Conservation (phyloP, 2,797 vertebrate genomes). For the Lateolabrax maculatus region DNA sequence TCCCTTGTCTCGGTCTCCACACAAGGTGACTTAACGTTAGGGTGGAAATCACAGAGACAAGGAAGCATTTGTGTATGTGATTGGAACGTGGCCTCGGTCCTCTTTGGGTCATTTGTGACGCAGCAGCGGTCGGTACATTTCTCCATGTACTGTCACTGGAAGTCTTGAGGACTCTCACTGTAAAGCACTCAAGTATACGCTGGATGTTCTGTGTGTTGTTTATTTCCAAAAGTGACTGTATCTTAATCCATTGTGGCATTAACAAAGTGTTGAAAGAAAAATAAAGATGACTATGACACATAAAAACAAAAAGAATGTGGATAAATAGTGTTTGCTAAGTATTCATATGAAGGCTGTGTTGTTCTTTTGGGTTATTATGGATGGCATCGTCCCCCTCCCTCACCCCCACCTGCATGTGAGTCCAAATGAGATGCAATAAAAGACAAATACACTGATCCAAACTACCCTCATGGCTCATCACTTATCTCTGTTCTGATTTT, state of each 20-base stretch:
- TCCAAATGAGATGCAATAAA: constrained; percentile 99
- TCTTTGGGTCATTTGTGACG: constrained; percentile 83
- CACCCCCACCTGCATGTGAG: constrained; percentile 93
- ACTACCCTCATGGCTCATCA: constrained; percentile 73
- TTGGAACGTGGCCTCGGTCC: constrained; percentile 55
- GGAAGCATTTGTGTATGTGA: constrained; percentile 43
- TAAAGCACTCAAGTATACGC: constrained; percentile 86
- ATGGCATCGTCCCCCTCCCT: constrained; percentile 76
- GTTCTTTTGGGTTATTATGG: constrained; percentile 84
- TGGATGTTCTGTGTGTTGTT: constrained; percentile 95
- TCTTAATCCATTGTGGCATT: constrained; percentile 93
- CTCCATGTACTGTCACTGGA: constrained; percentile 79
- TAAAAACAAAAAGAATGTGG: constrained; percentile 76
- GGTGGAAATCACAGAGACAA: constrained; percentile 48
- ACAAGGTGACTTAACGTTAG: constrained; percentile 22
- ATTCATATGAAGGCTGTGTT: constrained; percentile 80
- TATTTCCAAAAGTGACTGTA: constrained; percentile 92
- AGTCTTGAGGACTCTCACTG: constrained; percentile 77
- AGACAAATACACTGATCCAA: constrained; percentile 89
- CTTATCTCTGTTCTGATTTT: constrained; percentile 54
- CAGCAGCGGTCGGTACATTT: constrained; percentile 86
- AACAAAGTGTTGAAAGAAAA: constrained; percentile 89
- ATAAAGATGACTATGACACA: constrained; percentile 84
- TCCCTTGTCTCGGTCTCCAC: constrained; percentile 41
- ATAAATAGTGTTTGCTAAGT: constrained; percentile 75